These are phyloP conservation scores for Monarcha castaneiventris DNA, from an alignment of 2,113 vertebrate species.

Conservation along the genomic window DNA sequence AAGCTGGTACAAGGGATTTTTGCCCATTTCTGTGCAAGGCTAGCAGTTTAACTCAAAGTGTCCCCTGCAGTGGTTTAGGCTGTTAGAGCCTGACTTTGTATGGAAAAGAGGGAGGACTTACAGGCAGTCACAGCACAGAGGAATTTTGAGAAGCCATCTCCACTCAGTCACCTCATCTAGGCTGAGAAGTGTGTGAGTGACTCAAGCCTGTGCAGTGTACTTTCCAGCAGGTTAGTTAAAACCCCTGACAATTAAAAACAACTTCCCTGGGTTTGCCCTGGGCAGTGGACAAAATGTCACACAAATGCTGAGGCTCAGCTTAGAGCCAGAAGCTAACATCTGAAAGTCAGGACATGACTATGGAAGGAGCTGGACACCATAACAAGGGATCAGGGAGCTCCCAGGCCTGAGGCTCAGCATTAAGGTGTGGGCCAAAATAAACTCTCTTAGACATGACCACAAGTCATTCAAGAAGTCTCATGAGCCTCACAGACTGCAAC, in stretches of 20 bases:
- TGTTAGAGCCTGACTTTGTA: slow-evolving; percentile 34
- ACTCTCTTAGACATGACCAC: background rate
- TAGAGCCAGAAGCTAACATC: background rate
- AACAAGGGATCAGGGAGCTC: background rate
- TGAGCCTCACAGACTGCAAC: background rate
- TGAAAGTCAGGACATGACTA: background rate
- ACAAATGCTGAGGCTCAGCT: background rate
- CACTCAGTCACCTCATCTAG: background rate
- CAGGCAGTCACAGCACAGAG: background rate
- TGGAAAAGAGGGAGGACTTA: background rate
- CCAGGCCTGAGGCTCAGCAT: background rate
- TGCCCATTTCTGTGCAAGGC: slow-evolving; percentile 6
- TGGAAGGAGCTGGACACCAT: background rate
- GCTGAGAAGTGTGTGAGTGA: background rate
- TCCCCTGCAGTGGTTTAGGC: slow-evolving; percentile 38
- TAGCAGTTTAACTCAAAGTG: slow-evolving; percentile 49
- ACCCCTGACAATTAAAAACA: background rate
- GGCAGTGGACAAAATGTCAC: background rate
- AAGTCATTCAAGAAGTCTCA: background rate
- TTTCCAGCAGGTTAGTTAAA: background rate
- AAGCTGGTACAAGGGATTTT: background rate
- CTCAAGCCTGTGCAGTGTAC: background rate
- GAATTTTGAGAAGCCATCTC: slow-evolving; percentile 1
- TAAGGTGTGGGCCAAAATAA: background rate
- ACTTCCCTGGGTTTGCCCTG: background rate